Conservation (phyloP, 2,797 vertebrate genomes). For the Prionace glauca region DNA sequence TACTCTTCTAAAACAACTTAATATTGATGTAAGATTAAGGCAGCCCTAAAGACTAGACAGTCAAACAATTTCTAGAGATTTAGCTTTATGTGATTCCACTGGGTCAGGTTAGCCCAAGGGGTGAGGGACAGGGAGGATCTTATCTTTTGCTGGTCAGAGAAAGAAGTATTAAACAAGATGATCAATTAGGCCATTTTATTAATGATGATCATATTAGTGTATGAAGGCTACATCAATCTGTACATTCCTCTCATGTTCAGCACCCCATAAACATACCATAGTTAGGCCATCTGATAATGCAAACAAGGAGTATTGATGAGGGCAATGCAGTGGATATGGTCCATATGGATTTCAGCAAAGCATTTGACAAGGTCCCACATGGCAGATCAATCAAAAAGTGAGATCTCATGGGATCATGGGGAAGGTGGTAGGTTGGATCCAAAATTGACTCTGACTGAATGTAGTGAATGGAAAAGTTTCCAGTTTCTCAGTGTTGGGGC, state of each 20-base stretch:
- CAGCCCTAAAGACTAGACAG: neutral
- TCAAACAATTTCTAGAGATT: neutral
- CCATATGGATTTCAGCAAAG: no score
- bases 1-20: neutral
- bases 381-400: no score
- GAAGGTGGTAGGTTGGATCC: no score
- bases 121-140: no score
- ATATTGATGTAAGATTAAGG: neutral
- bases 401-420: no score
- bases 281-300: neutral
- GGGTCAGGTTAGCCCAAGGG: no score
- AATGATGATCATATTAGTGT: neutral
- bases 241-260: neutral
- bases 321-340: no score
- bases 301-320: neutral
- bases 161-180: no score
- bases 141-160: neutral
- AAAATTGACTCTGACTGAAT: no score
- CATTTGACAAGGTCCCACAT: no score
- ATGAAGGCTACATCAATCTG: neutral
- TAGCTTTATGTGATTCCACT: neutral
- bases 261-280: neutral
- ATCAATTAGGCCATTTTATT: neutral
- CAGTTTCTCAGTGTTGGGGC: no score
- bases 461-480: no score